These are phyloP conservation scores for Elanus axillaris DNA, from an alignment of 2,113 vertebrate genomes.

Conservation along the genomic window DNA sequence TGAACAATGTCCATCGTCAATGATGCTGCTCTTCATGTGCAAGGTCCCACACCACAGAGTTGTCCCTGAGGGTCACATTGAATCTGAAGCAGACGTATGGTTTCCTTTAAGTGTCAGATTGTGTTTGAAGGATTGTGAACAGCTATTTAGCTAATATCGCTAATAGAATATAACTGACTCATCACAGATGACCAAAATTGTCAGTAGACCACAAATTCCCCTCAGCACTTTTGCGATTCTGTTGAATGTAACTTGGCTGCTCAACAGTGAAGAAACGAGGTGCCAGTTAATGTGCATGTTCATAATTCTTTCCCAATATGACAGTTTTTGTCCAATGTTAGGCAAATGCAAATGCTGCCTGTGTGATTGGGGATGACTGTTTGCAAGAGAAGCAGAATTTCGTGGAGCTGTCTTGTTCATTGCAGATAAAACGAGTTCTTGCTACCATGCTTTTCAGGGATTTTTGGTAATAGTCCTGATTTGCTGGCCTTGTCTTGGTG, in stretches of 20 bases:
- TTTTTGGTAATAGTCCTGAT: background rate
- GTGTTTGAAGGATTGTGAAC: background rate
- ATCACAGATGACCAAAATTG: background rate
- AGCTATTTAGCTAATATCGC: background rate
- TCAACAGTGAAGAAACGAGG: background rate
- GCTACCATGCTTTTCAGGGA: background rate
- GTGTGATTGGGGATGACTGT: too few relatives aligned
- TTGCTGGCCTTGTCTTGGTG: background rate
- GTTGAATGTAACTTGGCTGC: background rate
- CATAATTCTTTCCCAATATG: background rate
- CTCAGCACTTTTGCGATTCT: background rate
- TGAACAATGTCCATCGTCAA: rapidly evolving
- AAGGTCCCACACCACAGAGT: background rate
- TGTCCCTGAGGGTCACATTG: background rate
- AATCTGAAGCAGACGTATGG: background rate
- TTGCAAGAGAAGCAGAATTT: background rate
- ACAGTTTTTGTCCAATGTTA: background rate
- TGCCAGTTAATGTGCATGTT: background rate
- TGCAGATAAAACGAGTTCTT: background rate
- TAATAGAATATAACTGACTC: background rate
- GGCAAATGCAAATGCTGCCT: background rate
- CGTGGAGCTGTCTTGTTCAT: background rate
- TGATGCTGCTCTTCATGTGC: background rate
- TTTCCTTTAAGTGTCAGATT: background rate
- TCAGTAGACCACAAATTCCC: background rate